Evolutionary conservation across 2,888 invertebrate genomes (phyloP).

Genomic region (Pseudoips prasinana): DNA sequence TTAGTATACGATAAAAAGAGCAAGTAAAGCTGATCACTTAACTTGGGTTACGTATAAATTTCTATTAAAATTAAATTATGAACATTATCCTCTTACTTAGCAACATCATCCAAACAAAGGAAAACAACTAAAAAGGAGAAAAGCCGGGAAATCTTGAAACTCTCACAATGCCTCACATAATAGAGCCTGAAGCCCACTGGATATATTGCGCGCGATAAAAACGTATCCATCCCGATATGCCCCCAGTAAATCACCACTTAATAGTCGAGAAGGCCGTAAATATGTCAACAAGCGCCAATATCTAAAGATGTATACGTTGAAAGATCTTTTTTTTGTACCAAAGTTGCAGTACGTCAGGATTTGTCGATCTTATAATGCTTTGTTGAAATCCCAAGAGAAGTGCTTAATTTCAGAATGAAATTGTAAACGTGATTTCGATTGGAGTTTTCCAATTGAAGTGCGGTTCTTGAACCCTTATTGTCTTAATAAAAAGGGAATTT

Average conservation of each 20-base stretch:
- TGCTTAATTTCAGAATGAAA: conserved; percentile 15
- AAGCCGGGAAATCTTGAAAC: conserved; percentile 34
- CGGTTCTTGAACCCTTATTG: too few relatives aligned
- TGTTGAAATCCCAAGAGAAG: conserved; percentile 8
- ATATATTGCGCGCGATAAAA: conserved; percentile 78
- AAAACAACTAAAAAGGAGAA: conserved; percentile 17
- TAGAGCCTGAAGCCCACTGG: conserved; percentile 65
- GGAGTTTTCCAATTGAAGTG: too few relatives aligned
- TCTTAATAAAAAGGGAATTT: too few relatives aligned
- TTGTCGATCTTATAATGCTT: conserved; percentile 34
- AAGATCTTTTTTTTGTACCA: conserved; percentile 49
- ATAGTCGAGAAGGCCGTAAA: conserved; percentile 78
- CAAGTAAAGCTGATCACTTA: too few relatives aligned
- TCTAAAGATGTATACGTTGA: conserved; percentile 70
- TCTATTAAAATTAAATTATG: too few relatives aligned
- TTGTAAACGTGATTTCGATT: conserved; percentile 10
- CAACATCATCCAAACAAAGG: conserved; percentile 11
- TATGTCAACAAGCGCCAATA: conserved; percentile 80
- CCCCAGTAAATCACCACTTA: conserved; percentile 78
- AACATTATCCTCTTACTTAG: too few relatives aligned
- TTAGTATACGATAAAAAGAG: too few relatives aligned
- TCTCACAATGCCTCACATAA: conserved; percentile 62
- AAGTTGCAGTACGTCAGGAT: conserved; percentile 41
- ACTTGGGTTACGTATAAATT: too few relatives aligned
- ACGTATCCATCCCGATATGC: conserved; percentile 81